Evolutionary conservation across 2,888 invertebrate genomes (phyloP).

Genomic region (Calliopum simillimum): DNA sequence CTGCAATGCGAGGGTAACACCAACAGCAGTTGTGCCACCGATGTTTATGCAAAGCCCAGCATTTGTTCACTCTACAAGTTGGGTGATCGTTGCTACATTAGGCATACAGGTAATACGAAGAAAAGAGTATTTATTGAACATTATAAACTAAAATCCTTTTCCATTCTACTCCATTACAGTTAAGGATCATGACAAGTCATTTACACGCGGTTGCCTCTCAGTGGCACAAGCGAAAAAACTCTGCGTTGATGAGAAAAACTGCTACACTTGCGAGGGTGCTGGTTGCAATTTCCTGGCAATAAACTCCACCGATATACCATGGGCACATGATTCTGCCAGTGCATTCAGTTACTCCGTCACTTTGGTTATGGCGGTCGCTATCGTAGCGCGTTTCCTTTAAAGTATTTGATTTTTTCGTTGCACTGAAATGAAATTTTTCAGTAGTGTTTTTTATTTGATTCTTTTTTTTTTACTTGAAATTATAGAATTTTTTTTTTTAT

Average conservation of each 20-base stretch:
- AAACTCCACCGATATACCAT: slow-evolving; percentile 53
- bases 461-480: too few relatives aligned
- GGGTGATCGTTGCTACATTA: slow-evolving; percentile 61
- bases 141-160: not conserved
- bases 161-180: slow-evolving; percentile 34
- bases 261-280: slow-evolving; percentile 60
- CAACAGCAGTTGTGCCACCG: slow-evolving; percentile 56
- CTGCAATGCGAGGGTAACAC: slow-evolving; percentile 59
- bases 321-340: slow-evolving; percentile 57
- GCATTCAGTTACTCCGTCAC: slow-evolving; percentile 47
- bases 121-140: not conserved
- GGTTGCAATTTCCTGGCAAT: slow-evolving; percentile 59
- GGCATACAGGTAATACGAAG: slow-evolving; percentile 50
- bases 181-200: slow-evolving; percentile 49
- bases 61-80: slow-evolving; percentile 58
- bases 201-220: slow-evolving; percentile 62
- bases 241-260: slow-evolving; percentile 55
- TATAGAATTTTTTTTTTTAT: not conserved
- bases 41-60: slow-evolving; percentile 49
- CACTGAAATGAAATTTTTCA: not conserved
- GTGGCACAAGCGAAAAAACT: slow-evolving; percentile 53
- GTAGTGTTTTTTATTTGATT: too few relatives aligned
- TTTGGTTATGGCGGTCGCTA: slow-evolving; percentile 46
- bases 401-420: not conserved
- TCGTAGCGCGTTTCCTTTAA: slow-evolving; percentile 21